Percentiles rank a stretch among this genome's conserved stretches.
Evolutionary conservation across 2,888 invertebrate genomes (phyloP).

Genomic region (Digitonthophagus gazella): DNA sequence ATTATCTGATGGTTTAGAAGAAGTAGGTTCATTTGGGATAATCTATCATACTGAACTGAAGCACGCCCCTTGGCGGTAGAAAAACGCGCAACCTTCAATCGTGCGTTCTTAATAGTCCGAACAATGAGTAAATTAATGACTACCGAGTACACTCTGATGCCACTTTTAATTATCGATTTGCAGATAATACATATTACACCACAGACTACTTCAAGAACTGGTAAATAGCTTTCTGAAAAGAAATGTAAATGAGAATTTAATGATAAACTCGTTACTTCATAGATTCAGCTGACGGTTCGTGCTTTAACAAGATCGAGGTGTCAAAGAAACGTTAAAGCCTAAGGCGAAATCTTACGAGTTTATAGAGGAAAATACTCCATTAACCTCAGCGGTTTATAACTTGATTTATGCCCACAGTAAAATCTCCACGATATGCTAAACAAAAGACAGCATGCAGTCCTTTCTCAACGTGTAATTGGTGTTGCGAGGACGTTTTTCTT

Average conservation of each 20-base stretch:
- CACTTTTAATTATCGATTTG: background rate
- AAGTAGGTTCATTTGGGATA: slow-evolving; percentile 13
- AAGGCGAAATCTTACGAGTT: background rate
- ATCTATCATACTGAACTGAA: slow-evolving; percentile 6
- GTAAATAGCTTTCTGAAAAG: too few relatives aligned
- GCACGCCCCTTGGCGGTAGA: slow-evolving; percentile 3
- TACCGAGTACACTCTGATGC: background rate
- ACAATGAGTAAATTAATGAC: background rate
- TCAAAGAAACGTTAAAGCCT: background rate
- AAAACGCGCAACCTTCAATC: slow-evolving; percentile 10
- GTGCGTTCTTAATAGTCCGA: background rate
- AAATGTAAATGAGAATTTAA: too few relatives aligned
- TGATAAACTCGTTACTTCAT: background rate
- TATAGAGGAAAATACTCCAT: slow-evolving; percentile 5
- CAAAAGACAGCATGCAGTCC: slow-evolving; percentile 8
- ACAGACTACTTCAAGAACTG: too few relatives aligned
- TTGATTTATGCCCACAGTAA: slow-evolving; percentile 12
- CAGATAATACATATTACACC: background rate
- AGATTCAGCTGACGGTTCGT: background rate
- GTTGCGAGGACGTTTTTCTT: background rate
- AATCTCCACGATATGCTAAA: slow-evolving; percentile 15
- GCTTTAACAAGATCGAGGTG: background rate
- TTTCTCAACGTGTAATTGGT: background rate
- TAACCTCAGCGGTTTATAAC: slow-evolving; percentile 12
- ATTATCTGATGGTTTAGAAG: slow-evolving; percentile 16